These are phyloP conservation scores for Ictalurus furcatus DNA, from an alignment of 2,113 vertebrate genomes.

Conservation along the genomic window DNA sequence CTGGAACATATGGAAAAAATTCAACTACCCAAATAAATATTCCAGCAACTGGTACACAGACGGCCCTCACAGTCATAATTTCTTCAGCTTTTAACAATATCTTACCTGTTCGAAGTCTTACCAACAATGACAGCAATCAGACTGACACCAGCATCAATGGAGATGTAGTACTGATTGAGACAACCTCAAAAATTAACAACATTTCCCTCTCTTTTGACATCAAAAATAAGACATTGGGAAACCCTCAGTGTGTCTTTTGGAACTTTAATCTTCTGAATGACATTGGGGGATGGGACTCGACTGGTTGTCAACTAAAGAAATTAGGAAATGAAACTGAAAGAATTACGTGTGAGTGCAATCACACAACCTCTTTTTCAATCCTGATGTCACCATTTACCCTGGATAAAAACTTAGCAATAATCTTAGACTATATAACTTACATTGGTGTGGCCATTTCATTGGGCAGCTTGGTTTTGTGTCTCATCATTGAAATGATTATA, in stretches of 20 bases:
- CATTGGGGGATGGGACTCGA: slow-evolving; percentile 69
- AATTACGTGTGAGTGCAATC: background rate
- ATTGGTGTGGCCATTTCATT: slow-evolving; percentile 80
- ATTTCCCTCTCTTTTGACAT: slow-evolving; percentile 73
- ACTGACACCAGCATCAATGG: slow-evolving; percentile 59
- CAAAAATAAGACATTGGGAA: slow-evolving; percentile 58
- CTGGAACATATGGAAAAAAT: slow-evolving; percentile 36
- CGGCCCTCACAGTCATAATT: slow-evolving; percentile 60
- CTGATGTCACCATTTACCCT: background rate
- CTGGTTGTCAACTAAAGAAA: slow-evolving; percentile 51
- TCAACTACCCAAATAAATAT: slow-evolving; percentile 63
- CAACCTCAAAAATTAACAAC: slow-evolving; percentile 57
- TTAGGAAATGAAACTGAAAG: background rate
- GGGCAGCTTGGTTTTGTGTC: slow-evolving; percentile 76
- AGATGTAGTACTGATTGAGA: slow-evolving; percentile 70
- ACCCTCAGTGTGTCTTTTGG: slow-evolving; percentile 78
- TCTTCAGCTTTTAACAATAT: slow-evolving; percentile 71
- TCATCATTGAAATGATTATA: slow-evolving; percentile 74
- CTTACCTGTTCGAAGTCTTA: slow-evolving; percentile 61
- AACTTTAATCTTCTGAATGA: slow-evolving; percentile 63
- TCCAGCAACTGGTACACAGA: slow-evolving; percentile 28
- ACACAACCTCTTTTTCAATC: background rate
- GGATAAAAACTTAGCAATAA: background rate
- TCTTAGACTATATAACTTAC: slow-evolving; percentile 53
- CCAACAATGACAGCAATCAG: slow-evolving; percentile 5